Base-by-base conservation (phyloP, 2,113 vertebrate species). In the Sterna hirundo region DNA sequence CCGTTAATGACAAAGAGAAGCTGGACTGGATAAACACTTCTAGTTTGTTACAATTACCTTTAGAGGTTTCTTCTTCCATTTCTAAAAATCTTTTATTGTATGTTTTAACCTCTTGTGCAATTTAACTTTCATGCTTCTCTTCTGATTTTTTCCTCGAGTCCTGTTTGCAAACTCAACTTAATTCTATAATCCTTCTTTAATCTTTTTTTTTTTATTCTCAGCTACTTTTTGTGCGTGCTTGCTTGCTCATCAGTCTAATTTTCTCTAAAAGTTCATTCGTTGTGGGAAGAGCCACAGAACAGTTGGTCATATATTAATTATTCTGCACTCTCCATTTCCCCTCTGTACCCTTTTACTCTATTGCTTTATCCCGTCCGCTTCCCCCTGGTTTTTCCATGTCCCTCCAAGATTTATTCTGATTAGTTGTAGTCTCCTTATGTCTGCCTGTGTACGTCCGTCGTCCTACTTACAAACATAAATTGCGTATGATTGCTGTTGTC, bases 131-230 rank as follows among this genome's bases (percentile, higher is more conserved):
- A n/a, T 88, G 86, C 36, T 49, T 61, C 32, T 62, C 46, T 58
- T 49, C 52, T 58, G 51, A 85, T 87, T 78, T 54, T 65, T 94
- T 64, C 46, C 23, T 82, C 80, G 47, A 90, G 38, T 52, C 83
- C 88, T 57, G 9, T 89, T 93, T 88, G 64, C 52, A 68, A 62
- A 85, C 52, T 81, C 86, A 84, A n/a, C 38, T 88, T 91, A 70
- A 83, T 93, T 93, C 61, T 92, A 5, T 95, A 95, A 96, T 95
- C 68, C 65, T 87, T 90, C 30, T 61, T 74, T 60, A 75, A 44
- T 58, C 7, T 36, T 65, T 29, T 38, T 38, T 80, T 88, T 68
- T 78, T 89, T 76, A 52, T 57, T 85, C 52, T 87, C 52, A 34
- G 76, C 88, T 93, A 71, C 22, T 86, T 95, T 83, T 95, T 86